These are phyloP conservation scores for Theocolax elegans DNA, from an alignment of 1,140 invertebrate species.

Conservation along the genomic window DNA sequence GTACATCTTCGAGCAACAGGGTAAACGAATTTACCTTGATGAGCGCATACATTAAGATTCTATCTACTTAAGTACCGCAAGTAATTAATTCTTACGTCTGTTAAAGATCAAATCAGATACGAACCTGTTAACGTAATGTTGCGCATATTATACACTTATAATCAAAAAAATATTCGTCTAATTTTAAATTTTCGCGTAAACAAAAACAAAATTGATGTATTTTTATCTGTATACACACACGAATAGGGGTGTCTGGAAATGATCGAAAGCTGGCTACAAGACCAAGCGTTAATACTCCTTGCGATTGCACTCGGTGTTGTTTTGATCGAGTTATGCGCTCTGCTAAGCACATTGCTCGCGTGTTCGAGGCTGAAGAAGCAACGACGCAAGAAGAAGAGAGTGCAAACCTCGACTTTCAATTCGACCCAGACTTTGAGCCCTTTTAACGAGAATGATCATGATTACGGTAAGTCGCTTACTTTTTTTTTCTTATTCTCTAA, in stretches of 20 bases:
- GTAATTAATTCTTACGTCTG: too few species aligned
- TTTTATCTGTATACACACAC: too few species aligned
- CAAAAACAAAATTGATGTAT: too few species aligned
- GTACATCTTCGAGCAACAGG: too few species aligned
- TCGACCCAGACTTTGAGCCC: slow-evolving; percentile 62
- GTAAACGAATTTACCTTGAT: too few species aligned
- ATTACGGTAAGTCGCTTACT: slow-evolving; percentile 53
- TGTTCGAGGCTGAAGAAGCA: slow-evolving; percentile 70
- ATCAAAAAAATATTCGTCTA: too few species aligned
- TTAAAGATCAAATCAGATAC: too few species aligned
- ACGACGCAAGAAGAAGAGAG: slow-evolving; percentile 37
- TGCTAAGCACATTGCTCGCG: slow-evolving; percentile 76
- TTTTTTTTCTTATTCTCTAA: not conserved
- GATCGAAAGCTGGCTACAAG: slow-evolving; percentile 81
- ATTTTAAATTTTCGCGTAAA: too few species aligned
- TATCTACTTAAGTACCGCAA: too few species aligned
- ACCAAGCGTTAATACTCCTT: slow-evolving; percentile 80
- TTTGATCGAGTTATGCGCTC: slow-evolving; percentile 75
- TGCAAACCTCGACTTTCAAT: slow-evolving; percentile 58
- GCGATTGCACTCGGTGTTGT: slow-evolving; percentile 74
- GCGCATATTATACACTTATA: too few species aligned
- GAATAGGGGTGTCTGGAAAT: slow-evolving; percentile 78
- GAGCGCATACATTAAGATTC: too few species aligned
- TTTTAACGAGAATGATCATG: slow-evolving; percentile 59
- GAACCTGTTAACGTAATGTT: too few species aligned